Evolutionary conservation across 2,113 vertebrate genomes (phyloP).

Genomic region (Mustela nigripes): DNA sequence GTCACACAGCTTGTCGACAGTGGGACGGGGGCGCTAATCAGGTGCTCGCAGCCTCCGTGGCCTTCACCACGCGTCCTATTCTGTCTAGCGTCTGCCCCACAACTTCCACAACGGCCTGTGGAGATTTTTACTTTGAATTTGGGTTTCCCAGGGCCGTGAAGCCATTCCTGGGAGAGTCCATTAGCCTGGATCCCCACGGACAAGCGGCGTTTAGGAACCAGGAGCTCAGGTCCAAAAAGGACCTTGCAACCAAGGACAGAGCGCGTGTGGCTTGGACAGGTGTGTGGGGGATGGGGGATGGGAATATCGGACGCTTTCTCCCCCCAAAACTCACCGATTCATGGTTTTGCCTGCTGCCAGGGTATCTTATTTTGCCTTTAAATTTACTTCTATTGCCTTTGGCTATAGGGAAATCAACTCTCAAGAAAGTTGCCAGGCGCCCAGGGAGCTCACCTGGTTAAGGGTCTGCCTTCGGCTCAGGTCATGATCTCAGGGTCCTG

Average conservation of each 20-base stretch:
- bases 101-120: too few species aligned
- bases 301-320: background rate
- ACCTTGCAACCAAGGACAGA: background rate
- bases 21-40: background rate
- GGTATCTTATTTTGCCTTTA: background rate
- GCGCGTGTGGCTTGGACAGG: too few species aligned
- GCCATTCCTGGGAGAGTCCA: background rate
- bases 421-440: background rate
- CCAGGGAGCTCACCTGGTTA: background rate
- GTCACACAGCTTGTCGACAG: background rate
- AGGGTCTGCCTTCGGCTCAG: background rate
- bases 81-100: background rate
- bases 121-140: background rate
- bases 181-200: background rate
- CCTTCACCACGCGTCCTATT: accelerated
- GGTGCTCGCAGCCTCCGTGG: background rate
- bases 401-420: background rate
- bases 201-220: background rate
- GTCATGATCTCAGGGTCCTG: too few species aligned
- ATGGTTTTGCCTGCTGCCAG: background rate
- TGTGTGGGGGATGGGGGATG: accelerated
- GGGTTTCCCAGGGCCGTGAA: background rate
- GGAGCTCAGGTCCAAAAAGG: background rate
- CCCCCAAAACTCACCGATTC: too few species aligned
- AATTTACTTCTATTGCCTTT: background rate